Base-by-base conservation (phyloP, 2,113 vertebrate species). In the Labrus mixtus region DNA sequence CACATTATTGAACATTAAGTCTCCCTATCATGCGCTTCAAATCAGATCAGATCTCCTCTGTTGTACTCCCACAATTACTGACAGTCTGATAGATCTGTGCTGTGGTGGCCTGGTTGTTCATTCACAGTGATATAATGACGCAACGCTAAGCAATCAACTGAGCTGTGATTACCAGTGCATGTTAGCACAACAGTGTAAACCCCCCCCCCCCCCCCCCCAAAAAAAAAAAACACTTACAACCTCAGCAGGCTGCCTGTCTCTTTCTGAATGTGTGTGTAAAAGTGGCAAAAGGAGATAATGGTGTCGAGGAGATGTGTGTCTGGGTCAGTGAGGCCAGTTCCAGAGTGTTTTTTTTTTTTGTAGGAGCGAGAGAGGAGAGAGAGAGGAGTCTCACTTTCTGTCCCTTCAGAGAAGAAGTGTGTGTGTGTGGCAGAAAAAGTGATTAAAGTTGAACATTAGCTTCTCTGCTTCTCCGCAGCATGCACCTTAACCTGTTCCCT, bases 131-230 rank as follows among this genome's bases (percentile, higher is more conserved):
- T 65, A 53, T 69, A 50, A 59, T 80, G 79, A 80, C 85, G 66
- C 66, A 78, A 77, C 2, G 12, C 62, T 46, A 68, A 58, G 75
- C 68, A 88, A 63, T 85, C 85, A 85, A 72, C 58, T 46, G 48
- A 70, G 17, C 71, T 66, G 68, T 87, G 76, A 83, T 82, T 79
- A 84, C 29, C 68, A 48, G 71, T 66, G 76, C 54, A 76, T 68
- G 73, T 87, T 77, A 54, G 55, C 48, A 43, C 20, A 56, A n/a
- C 43, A 6, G 76, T 81, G 87, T 58, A 20, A 51, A 33, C 29
- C 29, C 29, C 29, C 29, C n/a, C n/a, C n/a, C n/a, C n/a, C n/a
- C n/a, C n/a, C n/a, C n/a, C n/a, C n/a, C n/a, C n/a, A n/a, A n/a
- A n/a, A n/a, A n/a, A n/a, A n/a, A n/a, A n/a, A 37, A 39, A 43